A percentile compares a stretch with the other conserved stretches of the same genome.
phyloP scores from a whole-genome alignment of 2,888 invertebrate genomes.

The Kuschelorhynchus macadamiae region DNA sequence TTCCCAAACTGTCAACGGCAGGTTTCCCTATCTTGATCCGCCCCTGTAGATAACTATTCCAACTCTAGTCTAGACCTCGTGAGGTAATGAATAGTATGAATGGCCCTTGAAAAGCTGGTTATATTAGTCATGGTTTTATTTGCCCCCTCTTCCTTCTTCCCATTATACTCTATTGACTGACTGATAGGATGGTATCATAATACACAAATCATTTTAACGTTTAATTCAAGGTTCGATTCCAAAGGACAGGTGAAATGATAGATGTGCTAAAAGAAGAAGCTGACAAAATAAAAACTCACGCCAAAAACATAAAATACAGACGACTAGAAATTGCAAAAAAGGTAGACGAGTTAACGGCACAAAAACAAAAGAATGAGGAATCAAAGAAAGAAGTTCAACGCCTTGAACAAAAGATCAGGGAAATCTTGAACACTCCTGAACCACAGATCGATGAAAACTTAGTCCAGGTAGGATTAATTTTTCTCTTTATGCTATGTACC shows the following conservation, averaged over 20 bases:
- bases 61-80: too few relatives aligned
- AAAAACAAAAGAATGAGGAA: neutral
- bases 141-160: too few relatives aligned
- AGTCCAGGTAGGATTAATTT: neutral
- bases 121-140: too few relatives aligned
- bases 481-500: too few relatives aligned
- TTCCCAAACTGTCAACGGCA: too few relatives aligned
- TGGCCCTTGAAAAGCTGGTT: too few relatives aligned
- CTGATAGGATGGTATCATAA: too few relatives aligned
- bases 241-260: conserved; percentile 10
- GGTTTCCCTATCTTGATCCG: too few relatives aligned
- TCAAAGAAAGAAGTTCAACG: neutral
- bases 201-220: neutral
- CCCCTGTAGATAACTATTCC: too few relatives aligned
- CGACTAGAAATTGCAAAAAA: conserved; percentile 1
- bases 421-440: neutral
- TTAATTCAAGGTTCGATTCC: neutral
- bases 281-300: neutral
- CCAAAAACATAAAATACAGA: neutral
- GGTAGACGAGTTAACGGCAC: neutral
- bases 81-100: too few relatives aligned
- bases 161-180: too few relatives aligned
- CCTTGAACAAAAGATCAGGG: neutral
- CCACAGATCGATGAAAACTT: neutral
- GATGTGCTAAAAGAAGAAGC: conserved; percentile 1